Evolutionary conservation across 2,797 vertebrate species (phyloP), one percentile per base, ranked within the genome.

Genomic region (Parambassis ranga): DNA sequence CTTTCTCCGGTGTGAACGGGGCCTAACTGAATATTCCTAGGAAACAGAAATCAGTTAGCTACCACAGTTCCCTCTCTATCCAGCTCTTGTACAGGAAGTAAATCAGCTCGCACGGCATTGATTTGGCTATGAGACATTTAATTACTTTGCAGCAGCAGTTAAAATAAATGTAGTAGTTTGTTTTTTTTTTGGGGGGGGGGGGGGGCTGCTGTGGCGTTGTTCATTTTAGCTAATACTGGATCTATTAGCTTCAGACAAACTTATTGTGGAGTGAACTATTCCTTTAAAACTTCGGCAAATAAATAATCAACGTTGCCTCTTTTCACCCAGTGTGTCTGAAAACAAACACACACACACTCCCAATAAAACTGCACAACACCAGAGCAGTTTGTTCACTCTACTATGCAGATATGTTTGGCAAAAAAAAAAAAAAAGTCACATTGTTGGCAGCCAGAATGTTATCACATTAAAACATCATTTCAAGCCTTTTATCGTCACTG

Each of bases 391-490:
- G 59, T 71, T 47, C 36, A 44, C 36, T 13, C 22, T 18, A 8
- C 38, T 51, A 23, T 37, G 20, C 16, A 76, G 71, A 81, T 52
- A 65, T 50, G 72, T 67, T 73, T 46, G 43, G 55, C 71, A 51
- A 60, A 66, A 74, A 69, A 39, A 66, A 74, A 69, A 39, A 61
- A 62, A 72, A 67, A 20, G 42, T 81, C 68, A 71, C 68, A 77
- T 42, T 63, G 65, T 55, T 71, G 70, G 60, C 59, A 38, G 72
- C 47, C 55, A 69, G 75, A 70, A 67, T 36, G 38, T 62, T 24
- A 46, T 73, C 64, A 76, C 46, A 65, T 10, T 53, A 59, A 72
- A 55, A 69, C 57, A 56, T 24, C 15, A 20, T 22, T 35, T 69
- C 42, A 43, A 32, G 23, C 24, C 56, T 71, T 42, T 47, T 31